Conservation (phyloP, 1,140 invertebrate species). For the Geopemphigus sp. region DNA sequence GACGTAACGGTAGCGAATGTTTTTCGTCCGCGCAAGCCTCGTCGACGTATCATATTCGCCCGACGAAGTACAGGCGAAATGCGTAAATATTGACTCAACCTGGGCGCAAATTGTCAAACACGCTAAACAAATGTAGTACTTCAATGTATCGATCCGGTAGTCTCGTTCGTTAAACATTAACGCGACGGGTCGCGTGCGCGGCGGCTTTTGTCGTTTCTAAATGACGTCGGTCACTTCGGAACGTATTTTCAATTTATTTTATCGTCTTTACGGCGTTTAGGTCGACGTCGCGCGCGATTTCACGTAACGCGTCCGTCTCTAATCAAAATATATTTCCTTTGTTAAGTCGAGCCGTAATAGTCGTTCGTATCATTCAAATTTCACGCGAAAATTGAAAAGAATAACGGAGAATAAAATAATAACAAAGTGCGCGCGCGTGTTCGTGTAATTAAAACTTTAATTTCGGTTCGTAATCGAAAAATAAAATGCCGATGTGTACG, state of each 20-base stretch:
- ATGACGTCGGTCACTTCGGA: neutral
- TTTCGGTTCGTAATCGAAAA: neutral
- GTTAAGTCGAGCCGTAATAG: no score
- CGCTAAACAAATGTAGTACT: neutral
- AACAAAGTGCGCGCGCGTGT: no score
- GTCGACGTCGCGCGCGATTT: neutral
- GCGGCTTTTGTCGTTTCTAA: neutral
- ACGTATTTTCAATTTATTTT: neutral
- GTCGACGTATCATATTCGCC: neutral
- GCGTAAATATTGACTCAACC: constrained; percentile 14
- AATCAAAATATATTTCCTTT: no score
- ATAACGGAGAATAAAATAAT: no score
- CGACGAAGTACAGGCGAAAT: neutral
- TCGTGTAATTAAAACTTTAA: no score
- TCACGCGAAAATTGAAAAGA: neutral
- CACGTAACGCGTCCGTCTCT: no score
- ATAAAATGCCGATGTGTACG: neutral
- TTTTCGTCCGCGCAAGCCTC: no score
- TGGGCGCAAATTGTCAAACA: neutral
- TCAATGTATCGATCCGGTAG: no score
- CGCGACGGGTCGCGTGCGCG: no score
- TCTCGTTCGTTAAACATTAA: neutral
- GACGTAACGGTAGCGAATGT: neutral
- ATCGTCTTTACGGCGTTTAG: neutral
- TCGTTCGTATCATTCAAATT: neutral